Percentiles rank a stretch among this genome's conserved stretches.
phyloP scores from a whole-genome alignment of 2,797 vertebrate genomes.

The Tragopan temminckii region DNA sequence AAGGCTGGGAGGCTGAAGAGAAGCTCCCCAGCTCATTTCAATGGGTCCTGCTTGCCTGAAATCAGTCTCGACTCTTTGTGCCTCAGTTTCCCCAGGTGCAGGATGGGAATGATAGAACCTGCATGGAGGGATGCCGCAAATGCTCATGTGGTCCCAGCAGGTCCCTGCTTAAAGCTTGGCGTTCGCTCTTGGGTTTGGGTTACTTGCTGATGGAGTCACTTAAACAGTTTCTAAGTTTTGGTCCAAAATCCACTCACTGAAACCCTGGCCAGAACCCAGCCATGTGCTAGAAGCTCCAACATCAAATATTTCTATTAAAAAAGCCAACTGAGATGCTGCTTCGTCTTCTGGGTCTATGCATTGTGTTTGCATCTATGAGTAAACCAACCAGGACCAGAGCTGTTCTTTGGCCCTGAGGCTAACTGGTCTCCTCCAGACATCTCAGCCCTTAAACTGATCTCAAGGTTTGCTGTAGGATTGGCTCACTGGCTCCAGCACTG shows the following conservation, averaged over 20 bases:
- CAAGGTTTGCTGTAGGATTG: fast-evolving
- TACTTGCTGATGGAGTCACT: neutral
- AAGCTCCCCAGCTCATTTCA: neutral
- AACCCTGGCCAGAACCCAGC: neutral
- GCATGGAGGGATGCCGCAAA: neutral
- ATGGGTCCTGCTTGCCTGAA: neutral
- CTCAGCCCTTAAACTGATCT: neutral
- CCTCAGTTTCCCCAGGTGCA: neutral
- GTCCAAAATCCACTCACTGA: neutral
- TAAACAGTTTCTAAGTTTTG: neutral
- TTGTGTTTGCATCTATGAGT: neutral
- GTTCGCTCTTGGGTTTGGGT: neutral
- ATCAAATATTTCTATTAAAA: neutral
- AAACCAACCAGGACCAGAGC: neutral
- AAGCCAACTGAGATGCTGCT: fast-evolving
- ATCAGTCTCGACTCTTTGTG: neutral
- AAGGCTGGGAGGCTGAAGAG: neutral
- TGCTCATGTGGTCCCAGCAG: fast-evolving
- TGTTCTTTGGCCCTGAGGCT: neutral
- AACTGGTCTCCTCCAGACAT: neutral
- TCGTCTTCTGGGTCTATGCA: neutral
- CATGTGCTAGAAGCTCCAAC: neutral
- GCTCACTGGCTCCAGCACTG: neutral
- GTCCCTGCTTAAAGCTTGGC: neutral
- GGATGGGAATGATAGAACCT: neutral